A percentile compares a stretch with the other conserved stretches of the same genome.
Conservation (phyloP, 2,888 invertebrate genomes). For the Bhutanitis thaidina region DNA sequence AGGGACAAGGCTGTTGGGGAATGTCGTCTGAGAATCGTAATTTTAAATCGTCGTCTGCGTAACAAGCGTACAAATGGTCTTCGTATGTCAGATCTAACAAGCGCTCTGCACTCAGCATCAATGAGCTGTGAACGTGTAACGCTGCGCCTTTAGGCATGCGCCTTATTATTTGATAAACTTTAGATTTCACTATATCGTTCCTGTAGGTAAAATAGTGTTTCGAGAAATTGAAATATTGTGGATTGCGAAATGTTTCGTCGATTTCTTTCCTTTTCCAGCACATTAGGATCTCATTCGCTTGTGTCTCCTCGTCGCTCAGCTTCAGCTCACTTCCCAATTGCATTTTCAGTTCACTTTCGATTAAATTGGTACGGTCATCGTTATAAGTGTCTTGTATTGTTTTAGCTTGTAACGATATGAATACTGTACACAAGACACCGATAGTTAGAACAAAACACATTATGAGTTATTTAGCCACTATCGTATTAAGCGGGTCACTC, state of each 20-base stretch:
- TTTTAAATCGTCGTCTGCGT: constrained; percentile 40
- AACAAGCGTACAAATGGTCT: constrained; percentile 80
- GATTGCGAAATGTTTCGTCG: constrained; percentile 64
- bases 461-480: constrained; percentile 7
- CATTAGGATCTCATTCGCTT: constrained; percentile 80
- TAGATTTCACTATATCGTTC: constrained; percentile 79
- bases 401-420: constrained; percentile 27
- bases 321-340: constrained; percentile 74
- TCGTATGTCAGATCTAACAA: constrained; percentile 82
- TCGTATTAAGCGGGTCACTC: constrained; percentile 21
- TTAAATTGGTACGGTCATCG: constrained; percentile 36
- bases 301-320: constrained; percentile 61
- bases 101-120: constrained; percentile 80
- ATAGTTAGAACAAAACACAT: constrained; percentile 13
- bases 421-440: constrained; percentile 21
- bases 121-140: constrained; percentile 84
- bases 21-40: constrained; percentile 53
- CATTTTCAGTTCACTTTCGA: constrained; percentile 59
- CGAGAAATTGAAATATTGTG: constrained; percentile 80
- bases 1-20: constrained; percentile 49
- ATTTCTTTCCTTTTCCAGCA: constrained; percentile 74
- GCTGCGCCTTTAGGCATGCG: constrained; percentile 88
- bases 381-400: constrained; percentile 36
- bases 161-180: constrained; percentile 83
- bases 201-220: constrained; percentile 83